Conservation (phyloP, 2,888 invertebrate genomes). For the Conchocele bisecta region DNA sequence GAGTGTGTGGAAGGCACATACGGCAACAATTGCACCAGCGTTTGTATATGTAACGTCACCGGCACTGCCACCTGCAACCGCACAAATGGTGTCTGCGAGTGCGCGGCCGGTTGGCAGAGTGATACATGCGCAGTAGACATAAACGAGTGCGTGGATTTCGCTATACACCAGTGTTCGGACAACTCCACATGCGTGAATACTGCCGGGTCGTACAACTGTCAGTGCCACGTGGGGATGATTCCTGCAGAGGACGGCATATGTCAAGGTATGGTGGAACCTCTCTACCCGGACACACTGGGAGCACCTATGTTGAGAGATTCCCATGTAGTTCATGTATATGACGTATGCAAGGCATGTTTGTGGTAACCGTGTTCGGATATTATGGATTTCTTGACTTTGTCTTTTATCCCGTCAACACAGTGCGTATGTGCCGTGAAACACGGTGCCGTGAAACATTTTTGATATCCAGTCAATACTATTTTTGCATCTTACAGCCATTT, state of each 20-base stretch:
- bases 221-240: constrained; percentile 35
- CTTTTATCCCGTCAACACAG: no score
- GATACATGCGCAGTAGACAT: constrained; percentile 50
- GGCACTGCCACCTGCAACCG: constrained; percentile 34
- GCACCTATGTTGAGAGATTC: no score
- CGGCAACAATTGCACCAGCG: constrained; percentile 40
- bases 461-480: no score
- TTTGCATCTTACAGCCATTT: no score
- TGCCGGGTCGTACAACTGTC: constrained; percentile 40
- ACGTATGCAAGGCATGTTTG: no score
- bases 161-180: constrained; percentile 15
- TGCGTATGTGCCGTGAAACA: no score
- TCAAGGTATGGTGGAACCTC: constrained; percentile 5
- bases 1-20: constrained; percentile 43
- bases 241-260: constrained; percentile 17
- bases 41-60: constrained; percentile 25
- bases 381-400: no score
- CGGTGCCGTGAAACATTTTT: no score
- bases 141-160: constrained; percentile 30
- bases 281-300: no score
- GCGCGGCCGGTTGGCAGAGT: constrained; percentile 59
- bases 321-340: no score
- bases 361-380: no score
- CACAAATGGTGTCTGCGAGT: constrained; percentile 38
- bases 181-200: constrained; percentile 43